Evolutionary conservation across 2,888 invertebrate genomes (phyloP), one percentile per base, ranked within the genome.

Genomic region (Epinotia ramella): DNA sequence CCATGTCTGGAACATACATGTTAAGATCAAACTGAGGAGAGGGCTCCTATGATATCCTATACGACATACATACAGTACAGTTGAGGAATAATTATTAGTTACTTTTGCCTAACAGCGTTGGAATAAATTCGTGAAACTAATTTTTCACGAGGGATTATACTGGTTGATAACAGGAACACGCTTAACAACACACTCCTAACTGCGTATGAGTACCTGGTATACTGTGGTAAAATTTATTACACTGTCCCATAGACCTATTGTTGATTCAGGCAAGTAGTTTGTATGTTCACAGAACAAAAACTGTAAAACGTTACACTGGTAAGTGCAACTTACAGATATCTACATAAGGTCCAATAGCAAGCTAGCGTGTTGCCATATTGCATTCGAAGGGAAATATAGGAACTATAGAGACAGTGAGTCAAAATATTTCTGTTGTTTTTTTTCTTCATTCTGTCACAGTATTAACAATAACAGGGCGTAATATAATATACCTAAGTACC

Each of bases 1-100:
- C 94, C 12, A 93, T 91, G 73, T 94, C 94, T 94, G 87, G 5
- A 88, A 86, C 62, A 46, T 20, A 57, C 13, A 12, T 13, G 12
- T 64, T n/a, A 18, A 9, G 7, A 64, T 18, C n/a, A 46, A 18
- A 40, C 9, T 40, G 7, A 49, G 24, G 24, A 60, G 60, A n/a
- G 33, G 33, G 33, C 33, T 28, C 28, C 24, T 3, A 24, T 28
- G 11, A 57, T 11, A 33, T 7, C 33, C 33, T 33, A 9, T 40
- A 40, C 9, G 40, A 7, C 9, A 40, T 40, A 40, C 40, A 40
- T 40, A 40, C 40, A 40, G 40, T 9, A 9, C 40, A 40, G 40
- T 40, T 9, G 40, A 7, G 40, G 40, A 40, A 40, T 7, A 40
- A 40, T 7, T 7, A 9, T 40, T 40, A 9, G 40, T 9, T 2